Conservation (phyloP, 2,113 vertebrate species). For the Scopus umbretta region DNA sequence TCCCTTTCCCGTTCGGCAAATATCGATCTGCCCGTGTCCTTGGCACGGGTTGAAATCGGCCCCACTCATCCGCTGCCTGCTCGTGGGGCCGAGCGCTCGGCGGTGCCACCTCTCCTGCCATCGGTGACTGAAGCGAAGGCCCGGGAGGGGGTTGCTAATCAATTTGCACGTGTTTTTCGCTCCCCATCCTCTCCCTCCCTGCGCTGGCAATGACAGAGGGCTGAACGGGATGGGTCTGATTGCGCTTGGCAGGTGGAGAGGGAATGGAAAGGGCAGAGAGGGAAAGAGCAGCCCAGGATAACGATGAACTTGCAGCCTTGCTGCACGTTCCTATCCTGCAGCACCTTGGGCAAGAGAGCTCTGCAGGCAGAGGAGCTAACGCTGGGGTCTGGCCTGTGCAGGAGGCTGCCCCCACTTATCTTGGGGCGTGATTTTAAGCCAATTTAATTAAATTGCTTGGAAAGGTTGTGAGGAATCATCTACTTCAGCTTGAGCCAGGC, state of each 20-base stretch:
- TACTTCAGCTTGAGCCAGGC: neutral
- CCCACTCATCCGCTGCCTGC: neutral
- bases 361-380: neutral
- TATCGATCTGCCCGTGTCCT: neutral
- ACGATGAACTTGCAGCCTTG: neutral
- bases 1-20: neutral
- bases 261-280: neutral
- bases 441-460: constrained; percentile 30
- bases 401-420: neutral
- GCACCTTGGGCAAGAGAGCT: neutral
- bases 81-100: neutral
- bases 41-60: neutral
- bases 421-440: neutral
- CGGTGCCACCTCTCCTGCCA: neutral
- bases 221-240: neutral
- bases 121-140: neutral
- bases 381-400: neutral
- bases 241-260: neutral
- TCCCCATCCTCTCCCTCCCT: neutral
- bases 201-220: neutral
- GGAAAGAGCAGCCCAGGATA: neutral
- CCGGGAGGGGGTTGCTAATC: neutral
- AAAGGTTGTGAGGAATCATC: neutral
- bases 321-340: neutral
- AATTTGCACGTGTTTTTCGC: neutral